Conservation (phyloP, 2,113 vertebrate genomes). For the Malurus elegans region DNA sequence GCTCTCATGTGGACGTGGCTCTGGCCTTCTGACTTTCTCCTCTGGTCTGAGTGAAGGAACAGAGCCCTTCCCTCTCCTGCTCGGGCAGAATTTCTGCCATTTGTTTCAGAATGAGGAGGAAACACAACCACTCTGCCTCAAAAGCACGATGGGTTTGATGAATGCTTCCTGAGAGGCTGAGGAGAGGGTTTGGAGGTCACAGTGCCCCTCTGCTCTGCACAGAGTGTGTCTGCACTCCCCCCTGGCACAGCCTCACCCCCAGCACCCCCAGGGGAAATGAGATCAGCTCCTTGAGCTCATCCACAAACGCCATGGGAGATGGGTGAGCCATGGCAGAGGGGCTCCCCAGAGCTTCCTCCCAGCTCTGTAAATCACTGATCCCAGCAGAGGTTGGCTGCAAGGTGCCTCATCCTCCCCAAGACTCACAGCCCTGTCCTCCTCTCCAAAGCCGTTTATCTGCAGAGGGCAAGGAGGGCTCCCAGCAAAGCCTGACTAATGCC, state of each 20-base stretch:
- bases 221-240: accelerated
- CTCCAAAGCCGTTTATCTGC: not conserved
- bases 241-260: not conserved
- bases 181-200: not conserved
- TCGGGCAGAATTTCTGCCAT: not conserved
- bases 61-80: not conserved
- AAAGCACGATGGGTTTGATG: not conserved
- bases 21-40: not conserved
- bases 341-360: not conserved
- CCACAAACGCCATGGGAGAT: no score
- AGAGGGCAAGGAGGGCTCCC: not conserved
- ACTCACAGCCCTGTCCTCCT: not conserved
- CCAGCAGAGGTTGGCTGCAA: not conserved
- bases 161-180: not conserved
- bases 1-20: not conserved
- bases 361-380: not conserved
- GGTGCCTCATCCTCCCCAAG: not conserved
- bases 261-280: not conserved
- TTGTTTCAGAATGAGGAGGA: not conserved
- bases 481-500: constrained; percentile 37
- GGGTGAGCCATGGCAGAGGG: not conserved
- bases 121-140: not conserved
- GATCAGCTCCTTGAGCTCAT: not conserved
- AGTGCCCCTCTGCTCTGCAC: not conserved
- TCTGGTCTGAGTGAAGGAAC: not conserved